Percentiles rank a stretch among this genome's conserved stretches.
phyloP scores from a whole-genome alignment of 2,888 invertebrate genomes.

The Epirrhoe alternata region DNA sequence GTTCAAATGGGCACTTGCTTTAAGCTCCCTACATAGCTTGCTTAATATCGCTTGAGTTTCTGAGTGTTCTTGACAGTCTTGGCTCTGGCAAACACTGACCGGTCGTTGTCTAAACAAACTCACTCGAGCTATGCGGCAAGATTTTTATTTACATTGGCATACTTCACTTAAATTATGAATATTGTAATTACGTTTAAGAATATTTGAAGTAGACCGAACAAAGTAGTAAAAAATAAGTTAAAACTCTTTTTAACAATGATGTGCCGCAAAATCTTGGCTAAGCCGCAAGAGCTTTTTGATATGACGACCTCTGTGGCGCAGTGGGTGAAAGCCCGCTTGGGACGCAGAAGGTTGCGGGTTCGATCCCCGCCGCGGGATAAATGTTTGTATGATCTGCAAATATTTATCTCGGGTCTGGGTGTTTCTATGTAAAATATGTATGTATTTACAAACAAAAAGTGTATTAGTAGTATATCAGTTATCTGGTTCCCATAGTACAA shows the following conservation, averaged over 20 bases:
- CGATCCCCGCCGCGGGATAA: too few relatives aligned
- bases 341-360: too few relatives aligned
- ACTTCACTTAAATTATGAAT: slow-evolving; percentile 71
- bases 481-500: too few relatives aligned
- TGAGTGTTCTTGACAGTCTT: slow-evolving; percentile 75
- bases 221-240: background rate
- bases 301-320: too few relatives aligned
- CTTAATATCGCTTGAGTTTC: slow-evolving; percentile 73
- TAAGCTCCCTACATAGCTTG: slow-evolving; percentile 53
- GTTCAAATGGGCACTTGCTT: slow-evolving; percentile 40
- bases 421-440: too few relatives aligned
- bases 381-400: too few relatives aligned
- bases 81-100: slow-evolving; percentile 76
- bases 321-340: too few relatives aligned
- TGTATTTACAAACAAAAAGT: too few relatives aligned
- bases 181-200: slow-evolving; percentile 59
- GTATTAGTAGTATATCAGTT: too few relatives aligned
- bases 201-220: slow-evolving; percentile 3
- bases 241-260: background rate
- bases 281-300: background rate
- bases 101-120: slow-evolving; percentile 78
- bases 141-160: slow-evolving; percentile 73
- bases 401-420: too few relatives aligned
- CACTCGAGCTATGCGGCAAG: slow-evolving; percentile 61
- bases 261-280: too few relatives aligned